Conservation (phyloP, 2,113 vertebrate genomes). For the Drymodes brunneopygia region DNA sequence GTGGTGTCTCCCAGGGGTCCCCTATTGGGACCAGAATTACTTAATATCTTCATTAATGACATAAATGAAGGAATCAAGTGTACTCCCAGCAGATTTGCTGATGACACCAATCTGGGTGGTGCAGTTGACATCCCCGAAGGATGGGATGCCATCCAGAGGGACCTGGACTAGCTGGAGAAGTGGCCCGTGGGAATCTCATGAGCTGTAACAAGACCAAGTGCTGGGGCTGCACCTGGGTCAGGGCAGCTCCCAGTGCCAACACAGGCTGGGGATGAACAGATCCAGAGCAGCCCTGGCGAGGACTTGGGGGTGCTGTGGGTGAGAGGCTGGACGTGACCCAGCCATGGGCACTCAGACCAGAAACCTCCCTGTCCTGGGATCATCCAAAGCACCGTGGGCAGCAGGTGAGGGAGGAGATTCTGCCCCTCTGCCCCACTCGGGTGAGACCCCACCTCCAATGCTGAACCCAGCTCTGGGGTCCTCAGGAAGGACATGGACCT, state of each 20-base stretch:
- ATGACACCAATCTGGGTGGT: neutral
- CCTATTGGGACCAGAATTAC: neutral
- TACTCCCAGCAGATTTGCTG: neutral
- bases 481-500: neutral
- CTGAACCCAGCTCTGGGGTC: neutral
- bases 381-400: neutral
- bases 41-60: neutral
- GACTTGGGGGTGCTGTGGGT: neutral
- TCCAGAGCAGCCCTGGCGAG: neutral
- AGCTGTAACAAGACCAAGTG: neutral
- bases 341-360: neutral
- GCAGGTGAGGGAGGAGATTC: neutral
- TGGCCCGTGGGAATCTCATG: neutral
- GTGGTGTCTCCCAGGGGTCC: no score
- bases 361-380: neutral
- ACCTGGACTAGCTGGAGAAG: neutral
- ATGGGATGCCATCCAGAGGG: neutral
- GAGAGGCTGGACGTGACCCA: neutral
- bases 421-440: neutral
- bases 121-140: neutral
- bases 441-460: neutral
- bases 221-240: neutral
- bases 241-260: neutral
- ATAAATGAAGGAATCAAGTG: neutral
- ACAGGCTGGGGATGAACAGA: neutral